A percentile compares a stretch with the other conserved stretches of the same genome.
phyloP scores from a whole-genome alignment of 2,797 vertebrate species.

The Chrosomus eos region DNA sequence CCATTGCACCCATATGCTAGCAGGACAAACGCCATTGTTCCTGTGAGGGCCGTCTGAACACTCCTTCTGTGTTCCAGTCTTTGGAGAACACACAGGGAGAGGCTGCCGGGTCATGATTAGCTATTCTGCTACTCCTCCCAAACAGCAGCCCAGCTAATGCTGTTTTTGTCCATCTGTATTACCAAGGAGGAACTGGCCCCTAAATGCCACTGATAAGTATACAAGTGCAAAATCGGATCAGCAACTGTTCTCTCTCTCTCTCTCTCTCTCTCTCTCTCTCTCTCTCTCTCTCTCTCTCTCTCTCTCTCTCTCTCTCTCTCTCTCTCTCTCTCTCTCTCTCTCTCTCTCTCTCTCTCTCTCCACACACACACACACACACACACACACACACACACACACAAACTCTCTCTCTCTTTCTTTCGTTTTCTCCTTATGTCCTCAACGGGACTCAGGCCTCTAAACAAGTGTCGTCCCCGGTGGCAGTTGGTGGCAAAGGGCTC shows the following conservation, averaged over 20 bases:
- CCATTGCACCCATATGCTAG: constrained; percentile 55
- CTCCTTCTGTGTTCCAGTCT: constrained; percentile 44
- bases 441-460: constrained; percentile 45
- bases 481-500: constrained; percentile 66
- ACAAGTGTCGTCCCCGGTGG: constrained; percentile 66
- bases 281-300: constrained; percentile 17
- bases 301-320: too few species aligned
- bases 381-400: not conserved
- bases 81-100: constrained; percentile 43
- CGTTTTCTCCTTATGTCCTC: constrained; percentile 26
- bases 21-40: constrained; percentile 44
- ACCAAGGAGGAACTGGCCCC: constrained; percentile 41
- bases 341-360: too few species aligned
- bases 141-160: constrained; percentile 55
- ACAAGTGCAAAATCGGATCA: constrained; percentile 65
- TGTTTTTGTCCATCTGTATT: constrained; percentile 70
- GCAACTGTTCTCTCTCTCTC: constrained; percentile 33
- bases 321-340: too few species aligned
- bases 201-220: constrained; percentile 59
- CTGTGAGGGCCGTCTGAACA: constrained; percentile 36
- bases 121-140: constrained; percentile 52
- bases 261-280: constrained; percentile 27
- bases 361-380: too few species aligned
- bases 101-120: constrained; percentile 41
- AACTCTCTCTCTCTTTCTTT: not conserved